Conservation (phyloP, 2,888 invertebrate species). For the Syrista parreyssii region DNA sequence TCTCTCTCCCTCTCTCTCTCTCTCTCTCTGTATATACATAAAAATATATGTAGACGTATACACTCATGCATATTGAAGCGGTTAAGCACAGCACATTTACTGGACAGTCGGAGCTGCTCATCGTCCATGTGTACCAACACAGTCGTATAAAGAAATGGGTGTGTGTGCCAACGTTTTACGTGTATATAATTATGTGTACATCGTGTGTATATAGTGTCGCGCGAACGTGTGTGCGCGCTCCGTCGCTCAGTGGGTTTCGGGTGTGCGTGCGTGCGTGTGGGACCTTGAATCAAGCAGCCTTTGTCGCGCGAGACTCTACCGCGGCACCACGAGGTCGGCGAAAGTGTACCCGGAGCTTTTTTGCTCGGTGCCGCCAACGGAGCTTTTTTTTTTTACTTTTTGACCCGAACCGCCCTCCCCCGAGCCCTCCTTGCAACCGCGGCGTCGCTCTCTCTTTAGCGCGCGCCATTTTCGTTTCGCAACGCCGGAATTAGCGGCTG, state of each 20-base stretch:
- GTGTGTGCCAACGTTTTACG: slow-evolving; percentile 13
- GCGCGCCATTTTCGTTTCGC: slow-evolving; percentile 34
- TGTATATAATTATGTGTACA: neutral
- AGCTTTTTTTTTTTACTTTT: slow-evolving; percentile 3
- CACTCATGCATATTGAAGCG: neutral
- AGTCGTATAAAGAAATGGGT: neutral
- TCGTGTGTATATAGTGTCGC: slow-evolving; percentile 13
- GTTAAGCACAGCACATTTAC: neutral
- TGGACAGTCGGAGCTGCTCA: slow-evolving; percentile 11
- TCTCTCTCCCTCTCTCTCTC: too few relatives aligned
- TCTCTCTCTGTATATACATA: slow-evolving; percentile 4
- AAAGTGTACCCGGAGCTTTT: slow-evolving; percentile 64
- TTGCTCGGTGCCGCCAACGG: slow-evolving; percentile 36
- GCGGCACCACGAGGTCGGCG: slow-evolving; percentile 65
- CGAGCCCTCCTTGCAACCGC: slow-evolving; percentile 30
- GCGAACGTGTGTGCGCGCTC: slow-evolving; percentile 20
- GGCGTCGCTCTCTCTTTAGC: slow-evolving; percentile 28
- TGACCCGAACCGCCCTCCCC: slow-evolving; percentile 45
- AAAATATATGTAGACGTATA: neutral
- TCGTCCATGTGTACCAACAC: slow-evolving; percentile 11
- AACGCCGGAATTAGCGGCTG: slow-evolving; percentile 33
- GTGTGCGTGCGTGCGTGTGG: slow-evolving; percentile 51
- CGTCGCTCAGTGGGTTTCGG: neutral
- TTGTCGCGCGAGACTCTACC: slow-evolving; percentile 63
- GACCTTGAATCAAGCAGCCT: slow-evolving; percentile 66